Conservation (phyloP, 37 sponge, comb jelly and placozoan genomes). For the Amphimedon queenslandica region DNA sequence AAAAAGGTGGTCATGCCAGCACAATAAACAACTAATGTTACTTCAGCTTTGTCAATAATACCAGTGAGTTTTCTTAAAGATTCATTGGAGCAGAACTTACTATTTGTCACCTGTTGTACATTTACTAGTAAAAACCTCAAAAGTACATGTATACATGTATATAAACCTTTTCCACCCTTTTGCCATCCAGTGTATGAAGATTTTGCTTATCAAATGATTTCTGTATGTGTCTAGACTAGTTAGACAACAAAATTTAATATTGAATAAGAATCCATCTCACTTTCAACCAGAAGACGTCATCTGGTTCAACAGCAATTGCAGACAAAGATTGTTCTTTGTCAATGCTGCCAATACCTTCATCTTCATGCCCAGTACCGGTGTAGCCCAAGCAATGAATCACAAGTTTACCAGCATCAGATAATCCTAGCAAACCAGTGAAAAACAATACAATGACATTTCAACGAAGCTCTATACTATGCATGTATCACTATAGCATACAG, state of each 20-base stretch:
- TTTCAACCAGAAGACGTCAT: conserved; percentile 52
- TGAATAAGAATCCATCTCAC: conserved; percentile 15
- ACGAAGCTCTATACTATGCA: too few species aligned
- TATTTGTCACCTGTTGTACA: conserved; percentile 39
- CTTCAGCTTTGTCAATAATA: conserved; percentile 37
- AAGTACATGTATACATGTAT: neutral
- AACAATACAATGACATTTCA: too few species aligned
- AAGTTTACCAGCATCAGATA: conserved; percentile 19
- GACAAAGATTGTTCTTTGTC: neutral
- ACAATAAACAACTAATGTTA: conserved; percentile 2
- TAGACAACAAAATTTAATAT: neutral
- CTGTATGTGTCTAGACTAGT: neutral
- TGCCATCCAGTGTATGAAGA: conserved; percentile 19
- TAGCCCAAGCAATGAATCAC: conserved; percentile 18
- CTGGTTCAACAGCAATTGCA: conserved; percentile 38
- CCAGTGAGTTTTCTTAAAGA: conserved; percentile 33
- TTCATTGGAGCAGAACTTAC: conserved; percentile 49
- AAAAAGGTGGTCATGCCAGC: too few species aligned
- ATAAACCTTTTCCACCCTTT: conserved; percentile 11
- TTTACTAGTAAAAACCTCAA: neutral
- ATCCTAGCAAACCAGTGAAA: too few species aligned
- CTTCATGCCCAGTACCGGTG: neutral
- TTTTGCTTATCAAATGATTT: neutral
- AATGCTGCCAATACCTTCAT: neutral
- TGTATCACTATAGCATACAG: too few species aligned